phyloP scores from a whole-genome alignment of 2,888 invertebrate genomes.

The Ligdia adustata region DNA sequence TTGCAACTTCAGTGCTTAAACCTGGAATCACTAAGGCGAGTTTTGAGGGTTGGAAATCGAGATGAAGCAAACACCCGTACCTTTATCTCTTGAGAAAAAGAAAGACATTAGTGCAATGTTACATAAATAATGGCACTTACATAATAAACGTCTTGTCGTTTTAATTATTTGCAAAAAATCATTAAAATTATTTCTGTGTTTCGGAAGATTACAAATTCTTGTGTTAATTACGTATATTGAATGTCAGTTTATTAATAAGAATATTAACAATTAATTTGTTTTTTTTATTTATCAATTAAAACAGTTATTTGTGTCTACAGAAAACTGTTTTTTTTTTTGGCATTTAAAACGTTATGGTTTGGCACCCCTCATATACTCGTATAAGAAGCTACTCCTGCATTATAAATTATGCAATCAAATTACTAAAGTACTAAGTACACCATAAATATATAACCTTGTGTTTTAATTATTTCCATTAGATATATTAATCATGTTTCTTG shows the following conservation, averaged over 20 bases:
- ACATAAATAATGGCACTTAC: not conserved
- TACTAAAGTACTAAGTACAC: no score
- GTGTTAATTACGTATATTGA: not conserved
- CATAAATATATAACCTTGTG: no score
- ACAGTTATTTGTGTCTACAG: not conserved
- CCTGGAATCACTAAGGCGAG: slow-evolving; percentile 15
- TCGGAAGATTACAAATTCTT: not conserved
- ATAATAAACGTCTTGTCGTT: not conserved
- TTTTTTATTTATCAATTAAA: not conserved
- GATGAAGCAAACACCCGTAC: slow-evolving; percentile 17
- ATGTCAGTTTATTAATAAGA: not conserved
- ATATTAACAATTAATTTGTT: not conserved
- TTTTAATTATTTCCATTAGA: no score
- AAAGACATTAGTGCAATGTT: slow-evolving; percentile 21
- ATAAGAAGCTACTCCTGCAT: no score
- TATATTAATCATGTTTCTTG: slow-evolving; percentile 16
- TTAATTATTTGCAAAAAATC: not conserved
- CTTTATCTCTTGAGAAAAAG: slow-evolving; percentile 23
- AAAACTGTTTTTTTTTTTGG: not conserved
- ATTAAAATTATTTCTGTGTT: not conserved
- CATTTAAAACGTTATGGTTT: slow-evolving; percentile 1
- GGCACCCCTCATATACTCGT: not conserved
- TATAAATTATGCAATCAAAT: no score
- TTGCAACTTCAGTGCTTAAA: slow-evolving; percentile 9
- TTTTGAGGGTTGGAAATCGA: slow-evolving; percentile 16